Evolutionary conservation across 92 coral and sea anemone species (phyloP).

Genomic region (Chrysogorgia sp.): DNA sequence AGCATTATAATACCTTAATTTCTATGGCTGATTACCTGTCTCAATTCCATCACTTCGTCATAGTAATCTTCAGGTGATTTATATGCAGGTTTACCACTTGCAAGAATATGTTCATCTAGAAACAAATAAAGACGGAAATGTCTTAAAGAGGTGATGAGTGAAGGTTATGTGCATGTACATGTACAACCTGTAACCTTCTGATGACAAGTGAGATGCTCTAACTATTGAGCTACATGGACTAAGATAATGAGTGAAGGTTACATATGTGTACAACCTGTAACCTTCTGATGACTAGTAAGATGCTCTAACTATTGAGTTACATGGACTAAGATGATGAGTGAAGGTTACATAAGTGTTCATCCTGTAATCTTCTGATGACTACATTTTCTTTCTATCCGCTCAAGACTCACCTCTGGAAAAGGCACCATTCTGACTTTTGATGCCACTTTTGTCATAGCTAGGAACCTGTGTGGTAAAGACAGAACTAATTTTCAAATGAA

Average conservation of each 20-base stretch:
- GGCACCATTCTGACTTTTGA: conserved; percentile 10
- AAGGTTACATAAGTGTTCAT: not conserved
- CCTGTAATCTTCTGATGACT: not conserved
- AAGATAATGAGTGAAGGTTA: not conserved
- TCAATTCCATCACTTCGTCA: conserved; percentile 90
- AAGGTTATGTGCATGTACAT: not conserved
- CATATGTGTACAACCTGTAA: not conserved
- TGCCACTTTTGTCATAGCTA: not conserved
- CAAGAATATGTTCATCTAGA: conserved; percentile 37
- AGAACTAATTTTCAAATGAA: not conserved
- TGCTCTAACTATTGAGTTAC: no score
- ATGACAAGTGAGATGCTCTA: not conserved
- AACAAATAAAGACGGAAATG: not conserved
- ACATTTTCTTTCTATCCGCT: no score
- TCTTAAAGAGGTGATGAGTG: not conserved
- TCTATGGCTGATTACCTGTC: conserved; percentile 62
- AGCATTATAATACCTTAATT: no score
- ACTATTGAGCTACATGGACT: no score
- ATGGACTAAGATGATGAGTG: not conserved
- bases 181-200: not conserved
- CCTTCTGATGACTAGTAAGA: not conserved
- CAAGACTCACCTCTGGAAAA: conserved; percentile 18
- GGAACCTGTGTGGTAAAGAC: not conserved
- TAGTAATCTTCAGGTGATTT: conserved; percentile 95
- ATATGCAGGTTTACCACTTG: conserved; percentile 82